Percentiles rank a stretch among this genome's conserved stretches.
phyloP scores from a whole-genome alignment of 2,888 invertebrate species.

The Mactromeris polynyma region DNA sequence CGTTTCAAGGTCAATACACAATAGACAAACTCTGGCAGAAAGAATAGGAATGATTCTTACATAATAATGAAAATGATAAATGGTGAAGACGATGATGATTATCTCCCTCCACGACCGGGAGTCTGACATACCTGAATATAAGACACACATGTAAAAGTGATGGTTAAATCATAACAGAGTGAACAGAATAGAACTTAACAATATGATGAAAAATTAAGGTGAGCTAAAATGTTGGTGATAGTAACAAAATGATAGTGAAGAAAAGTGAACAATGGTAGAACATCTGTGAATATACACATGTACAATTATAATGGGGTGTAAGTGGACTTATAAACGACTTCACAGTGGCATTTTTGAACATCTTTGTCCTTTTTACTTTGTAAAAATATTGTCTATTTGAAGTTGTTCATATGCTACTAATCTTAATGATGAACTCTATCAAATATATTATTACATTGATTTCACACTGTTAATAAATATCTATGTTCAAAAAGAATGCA shows the following conservation, averaged over 20 bases:
- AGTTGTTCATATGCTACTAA: too few species aligned
- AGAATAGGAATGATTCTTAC: conserved; percentile 19
- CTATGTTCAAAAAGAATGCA: too few species aligned
- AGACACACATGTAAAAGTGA: not conserved
- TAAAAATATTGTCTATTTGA: too few species aligned
- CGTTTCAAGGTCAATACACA: not conserved
- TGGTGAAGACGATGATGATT: conserved; percentile 28
- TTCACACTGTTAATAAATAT: too few species aligned
- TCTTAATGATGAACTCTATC: too few species aligned
- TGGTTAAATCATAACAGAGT: not conserved
- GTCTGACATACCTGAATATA: conserved; percentile 23
- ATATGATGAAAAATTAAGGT: not conserved
- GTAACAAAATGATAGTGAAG: too few species aligned
- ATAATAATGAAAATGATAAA: conserved; percentile 1
- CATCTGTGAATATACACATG: not conserved
- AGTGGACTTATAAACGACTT: too few species aligned
- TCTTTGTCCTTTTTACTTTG: too few species aligned
- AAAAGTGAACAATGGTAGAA: not conserved
- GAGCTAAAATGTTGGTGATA: too few species aligned
- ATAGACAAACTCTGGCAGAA: not conserved
- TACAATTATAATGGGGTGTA: not conserved
- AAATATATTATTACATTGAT: too few species aligned
- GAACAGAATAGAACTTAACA: not conserved
- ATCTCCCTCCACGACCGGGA: conserved; percentile 20
- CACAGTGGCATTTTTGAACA: too few species aligned